A percentile compares a stretch with the other conserved stretches of the same genome.
These are phyloP conservation scores for Archilochus colubris DNA, from an alignment of 2,113 vertebrate genomes.

Conservation along the genomic window DNA sequence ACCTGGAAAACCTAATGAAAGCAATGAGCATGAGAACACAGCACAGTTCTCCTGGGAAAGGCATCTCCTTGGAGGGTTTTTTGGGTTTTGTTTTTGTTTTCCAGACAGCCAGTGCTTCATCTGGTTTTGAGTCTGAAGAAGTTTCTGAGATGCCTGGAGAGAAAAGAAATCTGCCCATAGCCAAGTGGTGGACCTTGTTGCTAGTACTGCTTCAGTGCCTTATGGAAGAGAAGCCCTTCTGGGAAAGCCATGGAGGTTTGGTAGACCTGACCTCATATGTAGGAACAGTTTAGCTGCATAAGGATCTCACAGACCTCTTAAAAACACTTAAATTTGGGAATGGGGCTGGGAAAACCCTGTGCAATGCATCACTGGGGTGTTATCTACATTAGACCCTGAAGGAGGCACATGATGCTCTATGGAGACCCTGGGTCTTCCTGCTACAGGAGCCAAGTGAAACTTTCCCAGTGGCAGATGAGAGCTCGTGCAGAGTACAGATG, in stretches of 20 bases:
- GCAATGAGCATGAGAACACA: neutral
- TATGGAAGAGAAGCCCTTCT: neutral
- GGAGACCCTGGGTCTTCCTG: neutral
- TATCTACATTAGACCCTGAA: neutral
- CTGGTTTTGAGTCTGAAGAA: neutral
- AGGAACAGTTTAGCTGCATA: neutral
- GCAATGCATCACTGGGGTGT: neutral
- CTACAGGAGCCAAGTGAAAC: neutral
- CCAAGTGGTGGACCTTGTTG: neutral
- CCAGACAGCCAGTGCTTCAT: neutral
- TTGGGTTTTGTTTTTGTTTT: neutral
- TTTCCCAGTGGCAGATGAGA: neutral
- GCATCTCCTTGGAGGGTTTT: neutral
- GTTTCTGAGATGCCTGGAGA: neutral
- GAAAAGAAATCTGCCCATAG: neutral
- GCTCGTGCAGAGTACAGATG: accelerated
- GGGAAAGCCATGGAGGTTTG: neutral
- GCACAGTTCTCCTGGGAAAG: neutral
- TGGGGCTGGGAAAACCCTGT: neutral
- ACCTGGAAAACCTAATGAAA: neutral
- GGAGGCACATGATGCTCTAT: accelerated
- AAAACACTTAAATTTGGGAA: neutral
- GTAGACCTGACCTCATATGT: neutral
- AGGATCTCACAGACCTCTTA: neutral
- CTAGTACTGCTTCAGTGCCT: neutral